Percentiles rank a stretch among this genome's conserved stretches.
These are phyloP conservation scores for Baronia brevicornis DNA, from an alignment of 2,888 invertebrate genomes.

Conservation along the genomic window DNA sequence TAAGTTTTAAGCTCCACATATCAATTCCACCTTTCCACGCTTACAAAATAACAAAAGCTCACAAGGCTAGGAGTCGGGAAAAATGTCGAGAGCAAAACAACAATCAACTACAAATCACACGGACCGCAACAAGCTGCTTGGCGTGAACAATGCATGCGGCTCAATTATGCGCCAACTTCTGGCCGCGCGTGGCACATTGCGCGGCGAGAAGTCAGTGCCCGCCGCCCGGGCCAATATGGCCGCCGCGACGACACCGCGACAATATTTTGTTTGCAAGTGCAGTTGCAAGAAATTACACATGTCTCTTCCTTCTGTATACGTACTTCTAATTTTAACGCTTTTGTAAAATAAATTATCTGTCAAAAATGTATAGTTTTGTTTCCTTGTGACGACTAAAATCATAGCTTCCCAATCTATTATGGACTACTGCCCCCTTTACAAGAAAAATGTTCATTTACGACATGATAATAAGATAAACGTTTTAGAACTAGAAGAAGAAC, in stretches of 20 bases:
- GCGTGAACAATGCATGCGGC: constrained; percentile 25
- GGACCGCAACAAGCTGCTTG: constrained; percentile 15
- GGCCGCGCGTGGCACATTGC: constrained; percentile 31
- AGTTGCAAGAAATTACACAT: too few relatives aligned
- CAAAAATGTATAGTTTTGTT: too few relatives aligned
- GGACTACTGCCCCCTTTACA: too few relatives aligned
- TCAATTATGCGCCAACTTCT: constrained; percentile 37
- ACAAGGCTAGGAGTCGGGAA: neutral
- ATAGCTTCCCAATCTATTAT: too few relatives aligned
- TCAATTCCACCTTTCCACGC: neutral
- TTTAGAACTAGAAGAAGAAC: too few relatives aligned
- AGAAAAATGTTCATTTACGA: too few relatives aligned
- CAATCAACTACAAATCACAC: constrained; percentile 22
- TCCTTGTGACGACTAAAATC: too few relatives aligned
- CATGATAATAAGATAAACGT: too few relatives aligned
- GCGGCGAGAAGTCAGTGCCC: constrained; percentile 24
- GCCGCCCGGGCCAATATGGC: constrained; percentile 17
- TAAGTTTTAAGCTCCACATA: too few relatives aligned
- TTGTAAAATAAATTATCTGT: too few relatives aligned
- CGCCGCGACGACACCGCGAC: neutral
- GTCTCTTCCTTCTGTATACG: too few relatives aligned
- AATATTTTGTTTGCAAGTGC: neutral
- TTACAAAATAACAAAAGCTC: constrained; percentile 2
- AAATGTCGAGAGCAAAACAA: constrained; percentile 17
- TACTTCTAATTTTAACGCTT: too few relatives aligned